These are phyloP conservation scores for Mormyrops boulengeri DNA, from an alignment of 2,797 vertebrate genomes.

Conservation along the genomic window DNA sequence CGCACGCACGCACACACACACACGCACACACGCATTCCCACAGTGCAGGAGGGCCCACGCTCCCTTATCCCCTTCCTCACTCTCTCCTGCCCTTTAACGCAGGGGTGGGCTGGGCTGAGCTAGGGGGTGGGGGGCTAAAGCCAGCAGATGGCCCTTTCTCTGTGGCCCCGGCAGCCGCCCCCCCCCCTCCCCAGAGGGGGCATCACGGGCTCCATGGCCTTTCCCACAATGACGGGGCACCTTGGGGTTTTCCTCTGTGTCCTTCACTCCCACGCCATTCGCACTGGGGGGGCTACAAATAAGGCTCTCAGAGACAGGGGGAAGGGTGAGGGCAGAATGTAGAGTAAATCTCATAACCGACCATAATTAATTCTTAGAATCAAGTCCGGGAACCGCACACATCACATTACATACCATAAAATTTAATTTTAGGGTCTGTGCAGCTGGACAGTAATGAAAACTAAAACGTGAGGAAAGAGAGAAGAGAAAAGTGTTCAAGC, in stretches of 20 bases:
- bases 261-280: constrained; percentile 5
- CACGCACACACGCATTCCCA: constrained; percentile 11
- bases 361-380: background rate
- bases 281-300: background rate
- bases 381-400: background rate
- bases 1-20: background rate
- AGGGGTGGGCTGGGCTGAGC: background rate
- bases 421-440: background rate
- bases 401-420: background rate
- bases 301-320: background rate
- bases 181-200: background rate
- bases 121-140: background rate
- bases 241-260: background rate
- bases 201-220: background rate
- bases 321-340: background rate
- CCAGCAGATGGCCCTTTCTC: constrained; percentile 5
- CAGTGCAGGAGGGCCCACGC: background rate
- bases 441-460: background rate
- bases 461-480: background rate
- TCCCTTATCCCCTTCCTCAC: background rate
- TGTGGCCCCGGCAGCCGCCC: background rate
- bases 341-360: background rate
- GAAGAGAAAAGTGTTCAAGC: background rate
- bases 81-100: background rate
- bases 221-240: background rate